These are phyloP conservation scores for Sinocyclocheilus rhinocerous DNA, from an alignment of 2,113 vertebrate species.

Conservation along the genomic window DNA sequence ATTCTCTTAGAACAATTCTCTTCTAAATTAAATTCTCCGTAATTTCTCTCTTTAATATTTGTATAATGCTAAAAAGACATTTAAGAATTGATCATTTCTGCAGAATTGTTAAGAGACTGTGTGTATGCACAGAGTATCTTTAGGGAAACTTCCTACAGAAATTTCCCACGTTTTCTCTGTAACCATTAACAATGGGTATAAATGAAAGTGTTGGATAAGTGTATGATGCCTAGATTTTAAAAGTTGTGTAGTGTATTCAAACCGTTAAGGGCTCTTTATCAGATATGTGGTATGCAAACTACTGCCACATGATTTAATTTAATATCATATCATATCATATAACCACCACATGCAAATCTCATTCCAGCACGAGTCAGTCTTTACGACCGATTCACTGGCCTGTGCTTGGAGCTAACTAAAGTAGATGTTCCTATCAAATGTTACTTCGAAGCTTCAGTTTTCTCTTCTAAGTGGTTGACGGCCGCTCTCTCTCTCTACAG, in stretches of 20 bases:
- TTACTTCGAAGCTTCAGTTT: neutral
- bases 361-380: neutral
- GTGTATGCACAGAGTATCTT: neutral
- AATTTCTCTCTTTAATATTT: no score
- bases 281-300: neutral
- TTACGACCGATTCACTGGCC: no score
- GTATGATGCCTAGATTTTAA: neutral
- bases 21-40: no score
- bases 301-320: neutral
- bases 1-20: no score
- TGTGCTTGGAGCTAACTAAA: neutral
- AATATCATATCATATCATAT: neutral
- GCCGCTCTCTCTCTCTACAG: constrained; percentile 58
- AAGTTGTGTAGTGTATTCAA: neutral
- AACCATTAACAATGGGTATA: neutral
- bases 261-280: neutral
- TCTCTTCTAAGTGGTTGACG: neutral
- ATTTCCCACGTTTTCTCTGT: neutral
- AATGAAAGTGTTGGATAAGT: neutral
- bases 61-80: neutral
- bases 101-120: neutral
- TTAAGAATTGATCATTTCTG: neutral
- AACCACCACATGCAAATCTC: neutral
- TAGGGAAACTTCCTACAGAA: neutral
- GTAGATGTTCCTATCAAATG: neutral